Percentiles rank a stretch among this genome's conserved stretches.
Conservation (phyloP, 2,113 vertebrate species). For the Siniperca chuatsi region DNA sequence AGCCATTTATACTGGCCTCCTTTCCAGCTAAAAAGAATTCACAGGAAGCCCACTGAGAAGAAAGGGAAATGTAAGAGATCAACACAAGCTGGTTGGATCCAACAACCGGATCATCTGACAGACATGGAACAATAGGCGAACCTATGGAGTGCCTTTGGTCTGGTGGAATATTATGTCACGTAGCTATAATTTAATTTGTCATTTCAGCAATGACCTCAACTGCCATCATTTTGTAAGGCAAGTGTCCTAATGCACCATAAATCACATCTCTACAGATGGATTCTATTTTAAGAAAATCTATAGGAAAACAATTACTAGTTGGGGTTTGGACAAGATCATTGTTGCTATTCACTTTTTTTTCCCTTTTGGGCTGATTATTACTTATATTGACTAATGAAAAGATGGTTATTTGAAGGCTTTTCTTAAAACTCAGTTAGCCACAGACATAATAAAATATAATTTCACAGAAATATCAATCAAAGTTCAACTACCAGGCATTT, state of each 20-base stretch:
- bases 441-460: background rate
- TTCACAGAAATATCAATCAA: background rate
- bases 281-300: background rate
- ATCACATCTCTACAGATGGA: background rate
- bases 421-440: background rate
- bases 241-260: background rate
- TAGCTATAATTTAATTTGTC: conserved; percentile 1
- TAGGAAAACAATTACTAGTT: background rate
- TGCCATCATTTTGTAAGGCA: background rate
- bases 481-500: background rate
- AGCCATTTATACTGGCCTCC: conserved; percentile 77
- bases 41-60: conserved; percentile 52
- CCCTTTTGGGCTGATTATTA: background rate
- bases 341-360: background rate
- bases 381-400: background rate
- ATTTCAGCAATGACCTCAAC: background rate
- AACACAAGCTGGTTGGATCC: conserved; percentile 38
- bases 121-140: conserved; percentile 38
- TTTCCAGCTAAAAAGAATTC: conserved; percentile 58
- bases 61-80: conserved; percentile 39
- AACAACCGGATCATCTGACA: conserved; percentile 57
- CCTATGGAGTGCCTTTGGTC: background rate
- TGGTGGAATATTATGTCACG: background rate
- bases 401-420: background rate
- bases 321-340: background rate